Evolutionary conservation across 2,113 vertebrate species (phyloP), one percentile per base, ranked within the genome.

Genomic region (Macrotis lagotis): DNA sequence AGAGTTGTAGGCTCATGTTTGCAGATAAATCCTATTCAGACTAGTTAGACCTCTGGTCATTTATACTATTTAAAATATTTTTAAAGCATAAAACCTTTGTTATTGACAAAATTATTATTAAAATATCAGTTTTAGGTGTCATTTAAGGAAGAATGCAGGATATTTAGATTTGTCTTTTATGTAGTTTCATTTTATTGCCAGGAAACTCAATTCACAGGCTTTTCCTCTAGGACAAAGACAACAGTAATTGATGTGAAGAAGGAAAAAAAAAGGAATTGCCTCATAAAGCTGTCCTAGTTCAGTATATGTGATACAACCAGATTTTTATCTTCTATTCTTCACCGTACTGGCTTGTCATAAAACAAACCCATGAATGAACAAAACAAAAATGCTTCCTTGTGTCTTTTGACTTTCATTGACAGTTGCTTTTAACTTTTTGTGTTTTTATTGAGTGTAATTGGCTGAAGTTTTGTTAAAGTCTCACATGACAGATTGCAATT

Each of bases 131-230:
- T 92, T 91, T 94, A 90, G n/a, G 11, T 95, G 19, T 50, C 3
- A 11, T 50, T 83, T 94, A 90, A 91, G 53, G 91, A 91, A 96
- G 93, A 28, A 25, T 50, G 49, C 50, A 44, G 11, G 50, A 3
- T 59, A n/a, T 66, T 95, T 92, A 50, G 31, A 93, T 95, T 95
- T 96, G 8, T 48, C 48, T 53, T 96, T 59, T 49, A 92, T 52
- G 26, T 49, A 47, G 25, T 25, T 74, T 37, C 0, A 5, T 0
- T 55, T 8, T 83, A 50, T 91, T 95, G 50, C 88, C 48, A 95
- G 50, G 47, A 95, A 91, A 47, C 88, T 19, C 49, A 90, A 49
- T 51, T 55, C 44, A 88, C 52, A 88, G 4, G 48, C 59, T 66
- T 89, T 93, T 93, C 91, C 25, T 55, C 31, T 24, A 91, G 24